Base-by-base conservation (phyloP, 2,888 invertebrate genomes). In the Aphidoletes aphidimyza region DNA sequence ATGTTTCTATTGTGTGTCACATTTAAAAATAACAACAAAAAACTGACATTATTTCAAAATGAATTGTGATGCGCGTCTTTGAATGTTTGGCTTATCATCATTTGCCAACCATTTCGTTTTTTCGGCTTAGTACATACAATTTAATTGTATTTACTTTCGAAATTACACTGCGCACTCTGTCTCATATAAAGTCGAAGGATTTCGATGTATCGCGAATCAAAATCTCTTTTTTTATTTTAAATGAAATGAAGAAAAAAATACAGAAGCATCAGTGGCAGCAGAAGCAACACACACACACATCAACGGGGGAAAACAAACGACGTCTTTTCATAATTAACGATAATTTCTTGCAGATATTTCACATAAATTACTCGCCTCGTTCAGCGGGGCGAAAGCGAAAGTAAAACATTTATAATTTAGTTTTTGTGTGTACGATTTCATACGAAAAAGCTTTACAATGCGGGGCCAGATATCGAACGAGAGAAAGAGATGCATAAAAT, bases 331-430 rank as follows among this genome's bases (percentile, higher is more conserved):
- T 81, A 81, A 81, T 81, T 81, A 81, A 69, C 69, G 69, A 69
- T 69, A 69, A 69, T 69, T 69, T 69, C 69, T 69, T 69, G 69
- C 69, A 69, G 69, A 69, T 69, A 69, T 69, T 69, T 69, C 69
- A 69, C 69, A 69, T 69, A 69, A 69, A 69, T 69, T 69, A 69
- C 69, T 69, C 69, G 69, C 69, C 69, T 69, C 69, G 69, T 69
- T 69, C 81, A 81, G 37, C 37, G 37, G 81, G 36, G 81, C 81
- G 81, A 81, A 81, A 81, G 81, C 81, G 81, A 81, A 81, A 81
- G 81, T 81, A 81, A 81, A 81, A 81, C 81, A 81, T 81, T 81
- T 81, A 36, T n/a, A 81, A 81, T 19, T 37, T 81, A n/a, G 19
- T 81, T 81, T 78, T 78, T 17, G 5, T 9, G 2, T 34, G 11